Conservation (phyloP, 1,140 invertebrate genomes). For the Dendroctonus valens region DNA sequence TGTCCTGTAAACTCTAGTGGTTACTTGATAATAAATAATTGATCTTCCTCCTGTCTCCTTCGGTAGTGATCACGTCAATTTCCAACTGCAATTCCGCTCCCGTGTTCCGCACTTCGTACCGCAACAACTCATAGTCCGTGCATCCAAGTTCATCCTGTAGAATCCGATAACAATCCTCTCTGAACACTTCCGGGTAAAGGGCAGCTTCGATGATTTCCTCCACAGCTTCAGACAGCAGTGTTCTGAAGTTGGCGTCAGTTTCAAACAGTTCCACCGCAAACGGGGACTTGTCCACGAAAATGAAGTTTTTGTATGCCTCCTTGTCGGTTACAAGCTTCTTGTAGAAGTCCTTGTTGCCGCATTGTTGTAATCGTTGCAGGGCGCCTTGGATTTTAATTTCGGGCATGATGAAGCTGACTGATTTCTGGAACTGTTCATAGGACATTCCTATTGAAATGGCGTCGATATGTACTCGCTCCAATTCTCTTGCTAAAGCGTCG, state of each 20-base stretch:
- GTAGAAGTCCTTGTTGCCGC: conserved; percentile 27
- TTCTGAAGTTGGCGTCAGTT: conserved; percentile 21
- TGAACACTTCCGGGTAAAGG: conserved; percentile 13
- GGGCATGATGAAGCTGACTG: conserved; percentile 26
- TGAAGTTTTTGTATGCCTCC: conserved; percentile 18
- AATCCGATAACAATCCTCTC: conserved; percentile 30
- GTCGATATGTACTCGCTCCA: not conserved
- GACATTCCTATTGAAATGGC: conserved; percentile 8
- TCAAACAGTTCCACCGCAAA: conserved; percentile 29
- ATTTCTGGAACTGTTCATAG: conserved; percentile 22
- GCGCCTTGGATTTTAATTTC: conserved; percentile 27
- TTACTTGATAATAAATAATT: conserved; percentile 12
- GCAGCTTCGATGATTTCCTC: conserved; percentile 22
- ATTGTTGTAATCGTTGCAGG: conserved; percentile 25
- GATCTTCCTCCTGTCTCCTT: not conserved
- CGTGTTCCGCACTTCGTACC: conserved; percentile 6
- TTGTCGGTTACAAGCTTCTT: conserved; percentile 24
- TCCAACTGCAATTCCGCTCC: conserved; percentile 5
- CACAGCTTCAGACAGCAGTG: conserved; percentile 15
- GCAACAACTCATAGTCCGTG: conserved; percentile 9
- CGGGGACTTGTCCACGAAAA: conserved; percentile 25
- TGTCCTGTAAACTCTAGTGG: conserved; percentile 10
- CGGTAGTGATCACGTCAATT: not conserved
- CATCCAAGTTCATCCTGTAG: conserved; percentile 17
- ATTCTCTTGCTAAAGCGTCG: conserved; percentile 6